A percentile compares a stretch with the other conserved stretches of the same genome.
Conservation (phyloP, 2,888 invertebrate species). For the Venustoraphidia nigricollis region DNA sequence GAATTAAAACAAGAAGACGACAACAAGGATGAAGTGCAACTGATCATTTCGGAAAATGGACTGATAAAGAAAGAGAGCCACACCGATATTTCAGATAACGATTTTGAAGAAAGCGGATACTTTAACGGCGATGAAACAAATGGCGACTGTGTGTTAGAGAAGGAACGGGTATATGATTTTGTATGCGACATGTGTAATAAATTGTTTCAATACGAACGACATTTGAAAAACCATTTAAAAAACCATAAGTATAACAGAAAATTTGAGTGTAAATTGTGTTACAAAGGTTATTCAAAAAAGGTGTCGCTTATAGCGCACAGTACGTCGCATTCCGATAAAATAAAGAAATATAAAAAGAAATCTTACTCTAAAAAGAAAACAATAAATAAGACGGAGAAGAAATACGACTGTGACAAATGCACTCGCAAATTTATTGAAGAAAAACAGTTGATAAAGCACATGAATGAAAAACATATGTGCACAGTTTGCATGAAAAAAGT, state of each 20-base stretch:
- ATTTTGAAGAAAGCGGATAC: too few relatives aligned
- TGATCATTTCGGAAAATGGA: constrained; percentile 1
- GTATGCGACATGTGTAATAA: too few relatives aligned
- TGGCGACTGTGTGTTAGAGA: too few relatives aligned
- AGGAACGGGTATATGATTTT: too few relatives aligned
- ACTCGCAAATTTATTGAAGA: background rate
- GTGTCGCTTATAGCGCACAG: background rate
- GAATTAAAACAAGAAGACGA: too few relatives aligned
- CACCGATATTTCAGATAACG: too few relatives aligned
- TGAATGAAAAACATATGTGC: too few relatives aligned
- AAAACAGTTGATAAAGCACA: too few relatives aligned
- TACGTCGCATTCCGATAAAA: constrained; percentile 1
- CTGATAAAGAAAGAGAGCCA: too few relatives aligned
- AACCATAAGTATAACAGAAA: background rate
- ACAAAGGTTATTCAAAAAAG: background rate
- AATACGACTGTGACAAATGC: background rate
- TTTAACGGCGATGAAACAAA: too few relatives aligned
- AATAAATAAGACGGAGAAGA: constrained; percentile 6
- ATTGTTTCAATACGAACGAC: too few relatives aligned
- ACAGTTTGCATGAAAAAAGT: background rate
- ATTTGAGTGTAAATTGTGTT: background rate
- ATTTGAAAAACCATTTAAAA: too few relatives aligned
- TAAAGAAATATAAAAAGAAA: constrained; percentile 13
- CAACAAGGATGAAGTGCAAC: constrained; percentile 5
- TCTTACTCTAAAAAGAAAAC: constrained; percentile 14